Evolutionary conservation across 2,113 vertebrate species (phyloP), one percentile per base, ranked within the genome.

Genomic region (Galbula dea): DNA sequence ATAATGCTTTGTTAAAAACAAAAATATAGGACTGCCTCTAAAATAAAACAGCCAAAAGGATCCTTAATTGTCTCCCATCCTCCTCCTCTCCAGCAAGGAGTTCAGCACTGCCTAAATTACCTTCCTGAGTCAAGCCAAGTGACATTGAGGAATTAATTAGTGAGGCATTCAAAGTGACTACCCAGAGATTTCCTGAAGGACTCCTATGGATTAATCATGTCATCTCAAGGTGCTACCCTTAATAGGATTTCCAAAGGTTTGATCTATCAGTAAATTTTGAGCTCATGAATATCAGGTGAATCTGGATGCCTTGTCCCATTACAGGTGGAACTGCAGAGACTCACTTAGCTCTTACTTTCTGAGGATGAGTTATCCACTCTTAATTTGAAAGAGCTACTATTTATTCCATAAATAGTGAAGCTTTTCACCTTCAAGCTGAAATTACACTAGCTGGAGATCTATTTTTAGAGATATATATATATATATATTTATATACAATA

Each of bases 161-260:
- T 63, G 79, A 89, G 85, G 67, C 83, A 90, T 90, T 88, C 90
- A 83, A 83, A 96, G 92, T 88, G 90, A 94, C 90, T 77, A 80
- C 79, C 62, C 72, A 89, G 73, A 93, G 94, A 89, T 93, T 92
- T 96, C 94, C 95, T 96, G 90, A 87, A 96, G 94, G 94, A 93
- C 84, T 85, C 12, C 29, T 76, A 80, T 95, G 93, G 95, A 95
- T 96, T 96, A 96, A 95, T 94, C 89, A 87, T 83, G 89, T 87
- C 94, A 95, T 93, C 94, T 93, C 96, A 96, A 93, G 91, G 95
- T 96, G 90, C 19, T 86, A 82, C 54, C 55, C 62, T 93, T 96
- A 95, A 96, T 95, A 96, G 93, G 94, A 94, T 96, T 95, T 82
- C 89, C 66, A 90, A 94, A 93, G 90, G 87, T 93, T 66, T 96